phyloP scores from a whole-genome alignment of 53 echinoderm and acorn worm genomes.

The Echinarachnius parma region DNA sequence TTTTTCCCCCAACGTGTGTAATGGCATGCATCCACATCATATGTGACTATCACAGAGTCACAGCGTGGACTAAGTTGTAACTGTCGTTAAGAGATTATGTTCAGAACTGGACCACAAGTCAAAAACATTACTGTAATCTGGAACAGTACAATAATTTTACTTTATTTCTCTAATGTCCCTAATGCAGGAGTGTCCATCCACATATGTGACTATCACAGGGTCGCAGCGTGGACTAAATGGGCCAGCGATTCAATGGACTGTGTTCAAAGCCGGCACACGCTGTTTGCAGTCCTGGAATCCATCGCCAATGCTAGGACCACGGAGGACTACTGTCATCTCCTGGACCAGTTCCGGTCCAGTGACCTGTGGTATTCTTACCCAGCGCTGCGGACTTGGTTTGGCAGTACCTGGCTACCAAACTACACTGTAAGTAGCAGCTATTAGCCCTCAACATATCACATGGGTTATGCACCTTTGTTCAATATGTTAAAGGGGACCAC shows the following conservation, averaged over 20 bases:
- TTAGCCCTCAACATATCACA: no score
- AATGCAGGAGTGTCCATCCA: slow-evolving; percentile 19
- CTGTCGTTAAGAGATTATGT: no score
- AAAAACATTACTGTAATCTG: no score
- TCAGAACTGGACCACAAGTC: no score
- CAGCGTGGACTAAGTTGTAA: no score
- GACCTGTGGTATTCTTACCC: background rate
- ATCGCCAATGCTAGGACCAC: slow-evolving; percentile 20
- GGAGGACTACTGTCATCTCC: background rate
- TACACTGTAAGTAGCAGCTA: slow-evolving; percentile 24
- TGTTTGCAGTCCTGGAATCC: slow-evolving; percentile 18
- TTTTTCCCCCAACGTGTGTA: no score
- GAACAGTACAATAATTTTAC: no score
- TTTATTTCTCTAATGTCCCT: no score
- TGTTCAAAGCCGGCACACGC: background rate
- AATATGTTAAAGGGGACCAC: no score
- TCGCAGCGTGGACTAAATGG: slow-evolving; percentile 14
- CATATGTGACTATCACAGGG: slow-evolving; percentile 30
- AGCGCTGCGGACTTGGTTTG: slow-evolving; percentile 5
- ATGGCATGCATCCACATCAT: no score
- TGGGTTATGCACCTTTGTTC: no score
- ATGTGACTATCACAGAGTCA: no score
- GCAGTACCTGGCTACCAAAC: slow-evolving; percentile 7
- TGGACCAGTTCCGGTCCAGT: slow-evolving; percentile 8
- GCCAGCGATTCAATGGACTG: background rate